phyloP scores from a whole-genome alignment of 2,888 invertebrate genomes.

The Hydriomena furcata region DNA sequence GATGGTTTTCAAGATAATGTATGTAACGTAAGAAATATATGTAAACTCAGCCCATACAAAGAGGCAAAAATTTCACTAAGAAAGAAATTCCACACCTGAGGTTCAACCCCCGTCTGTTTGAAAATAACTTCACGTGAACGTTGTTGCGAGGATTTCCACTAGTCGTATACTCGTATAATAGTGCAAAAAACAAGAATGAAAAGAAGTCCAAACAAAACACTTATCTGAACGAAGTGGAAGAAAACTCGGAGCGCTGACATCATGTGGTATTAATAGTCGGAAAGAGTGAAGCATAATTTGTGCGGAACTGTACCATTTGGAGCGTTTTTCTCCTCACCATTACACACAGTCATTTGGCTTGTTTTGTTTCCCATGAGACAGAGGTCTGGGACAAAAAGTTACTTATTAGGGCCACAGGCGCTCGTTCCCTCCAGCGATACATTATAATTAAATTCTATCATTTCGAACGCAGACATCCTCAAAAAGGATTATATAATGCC shows the following conservation, averaged over 20 bases:
- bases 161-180: too few species aligned
- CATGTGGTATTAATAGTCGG: slow-evolving; percentile 2
- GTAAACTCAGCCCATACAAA: too few species aligned
- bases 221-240: not conserved
- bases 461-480: slow-evolving; percentile 13
- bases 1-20: too few species aligned
- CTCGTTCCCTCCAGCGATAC: slow-evolving; percentile 11
- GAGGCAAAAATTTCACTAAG: too few species aligned
- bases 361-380: slow-evolving; percentile 19
- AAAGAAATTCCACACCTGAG: too few species aligned
- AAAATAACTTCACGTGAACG: too few species aligned
- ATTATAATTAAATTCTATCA: slow-evolving; percentile 29
- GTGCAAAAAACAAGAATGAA: too few species aligned
- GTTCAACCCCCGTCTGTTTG: too few species aligned
- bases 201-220: too few species aligned
- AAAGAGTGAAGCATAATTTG: slow-evolving; percentile 7
- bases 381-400: slow-evolving; percentile 19
- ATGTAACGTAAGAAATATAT: too few species aligned
- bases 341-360: slow-evolving; percentile 15
- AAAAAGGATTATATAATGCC: slow-evolving; percentile 19
- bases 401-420: slow-evolving; percentile 9
- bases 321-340: slow-evolving; percentile 12
- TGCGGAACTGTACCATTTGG: slow-evolving; percentile 18
- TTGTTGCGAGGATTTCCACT: too few species aligned
- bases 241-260: slow-evolving; percentile 1